Evolutionary conservation across 2,113 vertebrate genomes (phyloP), one percentile per base, ranked within the genome.

Genomic region (Tragulus kanchil): DNA sequence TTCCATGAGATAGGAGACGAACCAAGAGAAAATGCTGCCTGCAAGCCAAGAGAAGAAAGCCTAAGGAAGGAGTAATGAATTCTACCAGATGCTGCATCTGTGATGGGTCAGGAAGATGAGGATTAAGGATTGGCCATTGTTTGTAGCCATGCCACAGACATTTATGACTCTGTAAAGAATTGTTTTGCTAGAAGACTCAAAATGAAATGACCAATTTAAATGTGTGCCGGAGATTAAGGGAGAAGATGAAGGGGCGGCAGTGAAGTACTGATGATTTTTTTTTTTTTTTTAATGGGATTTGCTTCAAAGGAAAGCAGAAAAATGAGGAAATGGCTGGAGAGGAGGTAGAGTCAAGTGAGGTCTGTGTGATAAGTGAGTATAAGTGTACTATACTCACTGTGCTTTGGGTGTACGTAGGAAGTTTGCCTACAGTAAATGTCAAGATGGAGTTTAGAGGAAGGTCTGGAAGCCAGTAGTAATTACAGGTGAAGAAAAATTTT

Each of bases 121-220:
- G 61, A 64, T 19, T 78, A 48, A 85, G 69, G 15, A 59, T 16
- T 67, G 28, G 28, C 50, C 5, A 26, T 26, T 64, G 48, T 75
- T 81, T 59, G 85, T 56, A 26, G n/a, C 48, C 26, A 59, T 59
- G 9, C 77, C 59, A 59, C 85, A 81, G 52, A 85, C 50, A 59
- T 84, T 26, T 71, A 85, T 64, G 84, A 85, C 82, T 78, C 79
- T 93, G 56, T 59, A 14, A 89, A 95, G 28, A 89, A 31, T 77
- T 86, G 77, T 93, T 87, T 87, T 92, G 28, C 54, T 78, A 87
- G 52, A 93, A 85, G 52, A 56, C 59, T 54, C 71, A 91, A 91
- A 23, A 61, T 81, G 56, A 89, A 85, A 91, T 79, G 64, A 75
- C 1, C 1, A 8, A 81, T 75, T 92, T 84, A 71, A 89, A 85